Percentiles rank a stretch among this genome's conserved stretches.
phyloP scores from a whole-genome alignment of 2,888 invertebrate species.

The Lasioglossum figueresi region DNA sequence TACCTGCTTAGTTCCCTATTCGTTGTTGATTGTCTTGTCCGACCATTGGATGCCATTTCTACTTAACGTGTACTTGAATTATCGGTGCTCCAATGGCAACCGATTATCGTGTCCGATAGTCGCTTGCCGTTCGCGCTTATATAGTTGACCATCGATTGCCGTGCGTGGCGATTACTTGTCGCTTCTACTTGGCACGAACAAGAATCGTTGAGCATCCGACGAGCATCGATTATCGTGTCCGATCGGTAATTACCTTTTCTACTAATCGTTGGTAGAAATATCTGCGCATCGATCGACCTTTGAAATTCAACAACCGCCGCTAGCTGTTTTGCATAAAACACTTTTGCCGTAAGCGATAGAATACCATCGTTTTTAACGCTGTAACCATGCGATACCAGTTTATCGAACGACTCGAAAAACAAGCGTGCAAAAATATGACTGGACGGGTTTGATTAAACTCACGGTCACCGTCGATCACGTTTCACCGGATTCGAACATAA shows the following conservation, averaged over 20 bases:
- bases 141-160: background rate
- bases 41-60: background rate
- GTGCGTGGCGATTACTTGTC: background rate
- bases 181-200: background rate
- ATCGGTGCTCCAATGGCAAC: background rate
- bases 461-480: background rate
- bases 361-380: background rate
- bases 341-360: background rate
- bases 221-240: background rate
- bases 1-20: background rate
- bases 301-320: background rate
- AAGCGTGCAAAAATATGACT: background rate
- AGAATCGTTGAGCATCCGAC: background rate
- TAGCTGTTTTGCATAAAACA: background rate
- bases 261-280: background rate
- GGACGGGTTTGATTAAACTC: background rate
- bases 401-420: constrained; percentile 2
- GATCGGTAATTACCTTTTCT: background rate
- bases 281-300: background rate
- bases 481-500: background rate
- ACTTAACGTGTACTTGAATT: background rate
- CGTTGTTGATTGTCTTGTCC: background rate
- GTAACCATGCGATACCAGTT: background rate
- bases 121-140: background rate
- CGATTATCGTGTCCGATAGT: background rate